phyloP scores from a whole-genome alignment of 2,113 vertebrate genomes.

The Ahaetulla prasina region DNA sequence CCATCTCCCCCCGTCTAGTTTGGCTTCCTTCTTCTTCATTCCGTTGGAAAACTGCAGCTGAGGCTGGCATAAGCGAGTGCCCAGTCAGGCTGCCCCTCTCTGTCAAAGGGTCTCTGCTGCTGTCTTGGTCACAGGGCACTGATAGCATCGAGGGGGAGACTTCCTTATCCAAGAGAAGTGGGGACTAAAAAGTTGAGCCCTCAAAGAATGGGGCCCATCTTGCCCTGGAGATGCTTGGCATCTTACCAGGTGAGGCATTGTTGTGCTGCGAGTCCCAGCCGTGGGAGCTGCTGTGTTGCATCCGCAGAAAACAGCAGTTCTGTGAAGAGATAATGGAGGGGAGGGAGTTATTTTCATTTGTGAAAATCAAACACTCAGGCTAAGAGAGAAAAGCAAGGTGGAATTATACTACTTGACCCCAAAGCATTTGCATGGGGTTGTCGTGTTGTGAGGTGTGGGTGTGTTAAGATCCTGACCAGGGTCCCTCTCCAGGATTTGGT shows the following conservation, averaged over 20 bases:
- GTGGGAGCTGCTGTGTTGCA: fast-evolving
- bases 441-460: neutral
- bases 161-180: neutral
- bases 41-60: neutral
- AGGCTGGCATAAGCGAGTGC: neutral
- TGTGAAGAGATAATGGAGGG: neutral
- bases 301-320: neutral
- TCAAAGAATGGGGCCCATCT: slow-evolving; percentile 1
- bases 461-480: neutral
- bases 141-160: neutral
- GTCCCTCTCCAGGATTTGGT: neutral
- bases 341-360: neutral
- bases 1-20: neutral
- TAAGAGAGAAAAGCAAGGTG: neutral
- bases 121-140: neutral
- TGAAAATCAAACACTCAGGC: neutral
- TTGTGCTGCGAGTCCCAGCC: neutral
- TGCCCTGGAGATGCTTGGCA: neutral
- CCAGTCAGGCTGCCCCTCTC: neutral
- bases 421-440: too few relatives aligned
- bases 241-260: neutral
- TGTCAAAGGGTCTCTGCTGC: too few relatives aligned
- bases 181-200: neutral
- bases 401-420: neutral
- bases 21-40: neutral